phyloP scores from a whole-genome alignment of 2,797 vertebrate genomes.

The Gila robusta region DNA sequence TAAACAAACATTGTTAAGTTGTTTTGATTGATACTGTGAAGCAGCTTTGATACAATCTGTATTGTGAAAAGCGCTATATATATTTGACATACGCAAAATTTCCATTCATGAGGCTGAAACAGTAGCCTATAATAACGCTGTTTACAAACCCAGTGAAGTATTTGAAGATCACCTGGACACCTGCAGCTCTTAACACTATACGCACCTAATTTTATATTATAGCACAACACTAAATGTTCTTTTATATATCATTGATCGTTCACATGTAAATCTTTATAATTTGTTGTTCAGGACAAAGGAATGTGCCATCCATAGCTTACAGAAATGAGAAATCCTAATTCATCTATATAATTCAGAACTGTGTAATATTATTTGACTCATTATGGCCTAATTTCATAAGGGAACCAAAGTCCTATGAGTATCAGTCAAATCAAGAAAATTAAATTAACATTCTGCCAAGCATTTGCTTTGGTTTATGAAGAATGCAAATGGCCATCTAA shows the following conservation, averaged over 20 bases:
- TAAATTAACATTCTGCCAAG: background rate
- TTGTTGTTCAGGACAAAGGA: background rate
- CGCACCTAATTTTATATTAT: background rate
- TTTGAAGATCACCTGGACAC: background rate
- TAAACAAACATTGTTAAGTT: too few species aligned
- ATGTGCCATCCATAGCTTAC: background rate
- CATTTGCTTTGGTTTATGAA: conserved; percentile 1
- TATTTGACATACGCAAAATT: background rate
- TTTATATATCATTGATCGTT: background rate
- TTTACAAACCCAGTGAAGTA: background rate
- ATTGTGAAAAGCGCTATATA: too few species aligned
- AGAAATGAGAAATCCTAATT: background rate
- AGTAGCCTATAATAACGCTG: background rate
- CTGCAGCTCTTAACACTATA: background rate
- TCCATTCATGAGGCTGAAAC: background rate
- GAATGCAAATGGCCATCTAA: background rate
- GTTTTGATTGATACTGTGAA: too few species aligned
- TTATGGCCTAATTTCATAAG: background rate
- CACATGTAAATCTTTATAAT: background rate
- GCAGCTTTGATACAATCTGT: too few species aligned
- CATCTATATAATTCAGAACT: background rate
- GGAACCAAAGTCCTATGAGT: background rate
- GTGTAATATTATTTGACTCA: background rate
- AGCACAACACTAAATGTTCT: background rate
- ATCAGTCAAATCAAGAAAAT: background rate